Percentiles rank a stretch among this genome's conserved stretches.
These are phyloP conservation scores for Drosophila melanica DNA, from an alignment of 1,140 invertebrate species.

Conservation along the genomic window DNA sequence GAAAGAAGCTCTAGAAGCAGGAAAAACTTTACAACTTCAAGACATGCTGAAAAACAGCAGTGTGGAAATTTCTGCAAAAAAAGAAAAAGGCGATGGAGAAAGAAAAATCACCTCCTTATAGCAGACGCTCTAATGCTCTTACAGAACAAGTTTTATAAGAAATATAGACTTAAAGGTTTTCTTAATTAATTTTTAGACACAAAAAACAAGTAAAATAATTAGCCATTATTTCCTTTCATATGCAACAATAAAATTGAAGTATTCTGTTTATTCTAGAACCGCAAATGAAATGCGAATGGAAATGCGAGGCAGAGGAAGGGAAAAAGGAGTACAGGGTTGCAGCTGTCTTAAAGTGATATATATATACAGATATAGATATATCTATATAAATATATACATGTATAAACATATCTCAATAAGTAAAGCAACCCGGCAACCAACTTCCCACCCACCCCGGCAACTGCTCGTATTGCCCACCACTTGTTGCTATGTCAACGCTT, in stretches of 20 bases:
- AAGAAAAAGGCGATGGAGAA: neutral
- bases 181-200: too few species aligned
- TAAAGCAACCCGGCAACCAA: neutral
- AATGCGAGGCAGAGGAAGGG: neutral
- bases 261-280: constrained; percentile 22
- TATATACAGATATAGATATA: neutral
- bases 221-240: too few species aligned
- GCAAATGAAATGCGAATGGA: constrained; percentile 58
- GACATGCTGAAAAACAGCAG: constrained; percentile 24
- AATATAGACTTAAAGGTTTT: too few species aligned
- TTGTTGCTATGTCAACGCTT: constrained; percentile 77
- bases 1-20: constrained; percentile 36
- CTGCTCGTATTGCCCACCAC: constrained; percentile 36
- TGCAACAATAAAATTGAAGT: neutral
- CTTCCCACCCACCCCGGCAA: neutral
- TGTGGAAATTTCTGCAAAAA: constrained; percentile 3
- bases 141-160: too few species aligned
- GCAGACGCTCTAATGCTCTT: constrained; percentile 1
- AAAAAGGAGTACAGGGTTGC: neutral
- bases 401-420: constrained; percentile 2
- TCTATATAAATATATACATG: neutral
- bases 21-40: constrained; percentile 42
- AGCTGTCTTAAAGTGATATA: neutral
- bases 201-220: too few species aligned
- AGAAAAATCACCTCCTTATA: neutral